Evolutionary conservation across 2,113 vertebrate genomes (phyloP), one percentile per base, ranked within the genome.

Genomic region (human): DNA sequence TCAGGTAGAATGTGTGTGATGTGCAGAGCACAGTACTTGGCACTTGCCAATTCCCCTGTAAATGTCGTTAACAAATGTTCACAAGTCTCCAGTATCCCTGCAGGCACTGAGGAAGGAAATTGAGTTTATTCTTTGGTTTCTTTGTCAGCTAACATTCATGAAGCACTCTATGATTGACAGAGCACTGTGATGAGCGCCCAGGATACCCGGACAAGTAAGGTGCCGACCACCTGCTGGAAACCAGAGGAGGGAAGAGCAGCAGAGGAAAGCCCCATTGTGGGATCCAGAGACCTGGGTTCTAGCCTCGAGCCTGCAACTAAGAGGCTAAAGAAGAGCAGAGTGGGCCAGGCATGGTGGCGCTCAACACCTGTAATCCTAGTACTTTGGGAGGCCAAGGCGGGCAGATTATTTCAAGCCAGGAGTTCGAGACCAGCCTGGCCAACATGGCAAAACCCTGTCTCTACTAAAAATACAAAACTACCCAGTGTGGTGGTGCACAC

Each of bases 221-320:
- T n/a, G n/a, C 30, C 40, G 2, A 0, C 57, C 6, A 61, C 57
- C 61, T 64, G 30, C 73, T n/a, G 14, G 68, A 96, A 59, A 38
- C 27, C 55, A 1, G 12, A 38, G 43, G 32, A 50, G 43, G 72
- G 10, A 32, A 17, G n/a, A 52, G 4, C 73, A 25, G n/a, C 20
- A 13, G 17, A 3, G 55, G 32, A 5, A 35, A 40, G 45, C 14
- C 30, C 6, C 22, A 1, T 8, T 3, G 0, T 27, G 50, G 18
- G 10, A 40, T 16, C 14, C 3, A 13, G 84, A 38, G 13, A 27
- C 45, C 45, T 40, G 2, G 17, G 20, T 8, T 25, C 83, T 52
- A 11, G 32, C 4, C 27, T 70, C 9, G 57, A 57, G 12, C 59
- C 80, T 80, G 45, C 4, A 38, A 22, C 57, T 5, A 27, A 72